Evolutionary conservation across 2,888 invertebrate species (phyloP).

Genomic region (Hyposoter dolosus): DNA sequence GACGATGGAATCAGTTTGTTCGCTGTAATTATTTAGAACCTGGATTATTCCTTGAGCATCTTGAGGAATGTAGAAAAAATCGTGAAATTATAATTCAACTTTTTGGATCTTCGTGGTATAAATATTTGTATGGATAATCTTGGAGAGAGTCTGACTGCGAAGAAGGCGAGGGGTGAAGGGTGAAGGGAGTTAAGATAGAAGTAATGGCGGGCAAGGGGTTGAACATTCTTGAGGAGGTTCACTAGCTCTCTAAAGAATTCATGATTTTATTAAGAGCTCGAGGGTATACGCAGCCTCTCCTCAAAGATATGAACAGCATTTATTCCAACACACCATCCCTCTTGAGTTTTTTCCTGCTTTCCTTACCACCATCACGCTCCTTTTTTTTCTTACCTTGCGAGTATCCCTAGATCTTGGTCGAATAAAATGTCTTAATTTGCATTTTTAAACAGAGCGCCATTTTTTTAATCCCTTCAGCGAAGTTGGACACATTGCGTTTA

Average conservation of each 20-base stretch:
- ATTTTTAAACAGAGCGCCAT: constrained; percentile 76
- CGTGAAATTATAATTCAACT: neutral
- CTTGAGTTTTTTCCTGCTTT: constrained; percentile 2
- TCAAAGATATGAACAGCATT: constrained; percentile 67
- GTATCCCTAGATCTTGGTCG: constrained; percentile 71
- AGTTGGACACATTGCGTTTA: constrained; percentile 59
- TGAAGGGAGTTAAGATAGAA: constrained; percentile 20
- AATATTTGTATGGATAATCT: constrained; percentile 19
- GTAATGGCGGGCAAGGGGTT: constrained; percentile 56
- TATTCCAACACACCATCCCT: constrained; percentile 45
- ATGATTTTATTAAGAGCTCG: constrained; percentile 71
- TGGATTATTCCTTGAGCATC: neutral
- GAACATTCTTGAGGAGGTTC: constrained; percentile 63
- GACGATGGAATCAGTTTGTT: neutral
- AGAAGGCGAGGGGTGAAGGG: neutral
- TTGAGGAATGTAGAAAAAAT: neutral
- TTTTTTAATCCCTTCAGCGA: constrained; percentile 69
- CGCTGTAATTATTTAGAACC: constrained; percentile 4
- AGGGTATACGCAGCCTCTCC: constrained; percentile 62
- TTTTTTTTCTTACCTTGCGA: neutral
- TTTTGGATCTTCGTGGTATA: constrained; percentile 7
- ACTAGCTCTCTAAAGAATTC: constrained; percentile 69
- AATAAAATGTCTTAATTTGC: constrained; percentile 80
- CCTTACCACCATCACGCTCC: neutral
- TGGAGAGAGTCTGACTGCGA: neutral